Evolutionary conservation across 1,140 invertebrate species (phyloP).

Genomic region (Hylaeus volcanicus): DNA sequence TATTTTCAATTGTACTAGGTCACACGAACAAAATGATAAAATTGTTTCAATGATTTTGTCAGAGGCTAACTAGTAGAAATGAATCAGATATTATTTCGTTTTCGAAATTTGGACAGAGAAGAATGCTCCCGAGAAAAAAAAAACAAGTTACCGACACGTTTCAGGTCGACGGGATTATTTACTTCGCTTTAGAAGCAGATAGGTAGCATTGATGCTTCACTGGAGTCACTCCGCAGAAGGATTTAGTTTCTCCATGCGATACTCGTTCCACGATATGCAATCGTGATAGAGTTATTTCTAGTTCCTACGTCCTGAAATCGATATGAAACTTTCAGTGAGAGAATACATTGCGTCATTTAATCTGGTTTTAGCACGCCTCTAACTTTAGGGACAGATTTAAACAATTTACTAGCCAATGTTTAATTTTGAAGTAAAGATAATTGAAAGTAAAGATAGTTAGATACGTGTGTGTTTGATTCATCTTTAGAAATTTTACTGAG

Average conservation of each 20-base stretch:
- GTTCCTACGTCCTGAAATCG: conserved; percentile 35
- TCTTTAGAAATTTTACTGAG: too few relatives aligned
- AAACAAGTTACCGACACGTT: conserved; percentile 4
- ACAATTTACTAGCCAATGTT: too few relatives aligned
- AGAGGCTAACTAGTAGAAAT: too few relatives aligned
- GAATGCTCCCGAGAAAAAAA: neutral
- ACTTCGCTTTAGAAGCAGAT: conserved; percentile 23
- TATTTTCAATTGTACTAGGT: too few relatives aligned
- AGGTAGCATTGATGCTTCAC: conserved; percentile 35
- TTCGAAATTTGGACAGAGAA: too few relatives aligned
- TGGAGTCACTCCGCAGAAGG: conserved; percentile 11
- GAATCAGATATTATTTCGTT: too few relatives aligned
- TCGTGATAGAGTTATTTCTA: conserved; percentile 36
- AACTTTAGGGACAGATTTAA: neutral
- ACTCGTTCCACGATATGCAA: conserved; percentile 33
- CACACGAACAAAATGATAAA: too few relatives aligned
- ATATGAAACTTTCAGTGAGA: conserved; percentile 18
- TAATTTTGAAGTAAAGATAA: too few relatives aligned
- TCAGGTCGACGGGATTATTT: conserved; percentile 27
- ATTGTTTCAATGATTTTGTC: too few relatives aligned
- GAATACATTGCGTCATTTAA: neutral
- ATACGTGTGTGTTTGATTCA: too few relatives aligned
- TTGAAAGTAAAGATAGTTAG: too few relatives aligned
- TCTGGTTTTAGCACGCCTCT: neutral
- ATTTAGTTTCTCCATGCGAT: conserved; percentile 36